Evolutionary conservation across 2,888 invertebrate genomes (phyloP), one percentile per base, ranked within the genome.

Genomic region (Trissoscelio sp.): DNA sequence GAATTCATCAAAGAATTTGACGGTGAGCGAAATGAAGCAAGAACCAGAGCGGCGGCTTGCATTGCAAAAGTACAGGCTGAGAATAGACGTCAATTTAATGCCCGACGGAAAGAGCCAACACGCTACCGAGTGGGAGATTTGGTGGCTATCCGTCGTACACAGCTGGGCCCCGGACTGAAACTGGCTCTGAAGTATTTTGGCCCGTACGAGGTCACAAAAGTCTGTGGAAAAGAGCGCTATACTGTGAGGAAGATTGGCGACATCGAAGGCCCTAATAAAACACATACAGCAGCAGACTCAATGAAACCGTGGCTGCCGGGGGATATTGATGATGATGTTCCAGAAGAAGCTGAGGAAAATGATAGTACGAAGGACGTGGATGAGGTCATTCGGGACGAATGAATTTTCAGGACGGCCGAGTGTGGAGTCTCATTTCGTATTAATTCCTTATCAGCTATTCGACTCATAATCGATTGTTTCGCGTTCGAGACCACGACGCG

Each of bases 111-210:
- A 1, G 2, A 39, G 12, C 39, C 39, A n/a, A 39, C 39, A 2
- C 2, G 24, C 3, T 48, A 48, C n/a, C 11, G 24, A 24, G n/a
- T 2, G n/a, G 48, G 24, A 2, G 48, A 48, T 24, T n/a, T 48
- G 3, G 48, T 48, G 5, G 48, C 48, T 1, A 16, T 48, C 2
- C 48, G 48, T n/a, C 9, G 48, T n/a, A 48, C 48, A 2, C 22
- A 48, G 14, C 3, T 48, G 12, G 24, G 48, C 3, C 48, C 48
- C 22, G 48, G 48, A n/a, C 24, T 48, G 11, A 48, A 48, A 6
- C 24, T 48, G n/a, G 3, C 0, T 3, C n/a, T 48, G 1, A 48
- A 48, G 6, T 48, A 22, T 11, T 7, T 48, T 0, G 48, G 48
- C 1, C 24, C 24, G 11, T 22, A n/a, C n/a, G n/a, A n/a, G n/a